phyloP scores from a whole-genome alignment of 2,888 invertebrate genomes.

The Isotomurus palustris region DNA sequence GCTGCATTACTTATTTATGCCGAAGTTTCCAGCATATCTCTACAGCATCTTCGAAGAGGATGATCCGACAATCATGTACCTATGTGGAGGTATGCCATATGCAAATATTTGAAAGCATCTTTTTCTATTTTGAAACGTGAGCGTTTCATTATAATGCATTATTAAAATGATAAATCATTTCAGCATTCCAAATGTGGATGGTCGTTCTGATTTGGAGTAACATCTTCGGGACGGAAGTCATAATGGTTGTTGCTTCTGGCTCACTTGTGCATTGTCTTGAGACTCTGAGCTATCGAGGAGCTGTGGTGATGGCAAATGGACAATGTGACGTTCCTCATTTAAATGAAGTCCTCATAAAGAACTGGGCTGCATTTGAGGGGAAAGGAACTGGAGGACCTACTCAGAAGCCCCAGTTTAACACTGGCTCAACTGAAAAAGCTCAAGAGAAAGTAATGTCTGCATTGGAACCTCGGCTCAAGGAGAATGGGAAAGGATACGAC shows the following conservation, averaged over 20 bases:
- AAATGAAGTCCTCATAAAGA: conserved; percentile 44
- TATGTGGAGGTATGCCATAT: conserved; percentile 18
- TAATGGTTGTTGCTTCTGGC: conserved; percentile 41
- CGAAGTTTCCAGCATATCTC: conserved; percentile 15
- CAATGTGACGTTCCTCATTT: conserved; percentile 44
- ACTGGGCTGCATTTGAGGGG: conserved; percentile 45
- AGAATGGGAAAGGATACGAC: conserved; percentile 34
- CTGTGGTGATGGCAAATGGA: conserved; percentile 45
- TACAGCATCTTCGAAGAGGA: conserved; percentile 37
- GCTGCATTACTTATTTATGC: conserved; percentile 35
- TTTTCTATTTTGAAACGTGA: no score
- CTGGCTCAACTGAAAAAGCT: conserved; percentile 24
- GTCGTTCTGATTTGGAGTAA: conserved; percentile 39
- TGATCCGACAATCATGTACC: conserved; percentile 29
- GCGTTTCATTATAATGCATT: no score
- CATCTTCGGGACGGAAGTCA: conserved; percentile 39
- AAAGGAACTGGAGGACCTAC: conserved; percentile 15
- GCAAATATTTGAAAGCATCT: no score
- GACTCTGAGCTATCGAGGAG: conserved; percentile 41
- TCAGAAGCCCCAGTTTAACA: conserved; percentile 16
- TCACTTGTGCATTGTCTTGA: conserved; percentile 42
- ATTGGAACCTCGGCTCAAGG: conserved; percentile 10
- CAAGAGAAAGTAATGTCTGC: conserved; percentile 36
- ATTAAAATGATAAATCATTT: background rate
- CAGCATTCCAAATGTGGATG: conserved; percentile 41